A percentile compares a stretch with the other conserved stretches of the same genome.
phyloP scores from a whole-genome alignment of 2,113 vertebrate genomes.

The Macquaria australasica region DNA sequence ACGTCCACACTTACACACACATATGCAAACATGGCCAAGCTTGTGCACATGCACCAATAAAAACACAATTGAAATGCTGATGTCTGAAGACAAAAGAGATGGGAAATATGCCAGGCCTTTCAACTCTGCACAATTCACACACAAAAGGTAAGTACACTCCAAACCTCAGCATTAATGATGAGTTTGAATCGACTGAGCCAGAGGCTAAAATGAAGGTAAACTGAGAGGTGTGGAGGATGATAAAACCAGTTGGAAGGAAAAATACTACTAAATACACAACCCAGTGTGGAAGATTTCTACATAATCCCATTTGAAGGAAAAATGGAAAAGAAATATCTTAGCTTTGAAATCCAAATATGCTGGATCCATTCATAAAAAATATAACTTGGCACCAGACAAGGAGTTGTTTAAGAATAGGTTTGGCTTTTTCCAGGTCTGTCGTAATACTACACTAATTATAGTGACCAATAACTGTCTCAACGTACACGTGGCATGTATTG shows the following conservation, averaged over 20 bases:
- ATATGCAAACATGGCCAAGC: not conserved
- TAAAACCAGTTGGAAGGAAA: too few species aligned
- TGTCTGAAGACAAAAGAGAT: conserved; percentile 30
- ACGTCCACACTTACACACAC: not conserved
- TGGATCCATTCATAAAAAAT: not conserved
- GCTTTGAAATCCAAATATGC: not conserved
- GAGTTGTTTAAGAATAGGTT: too few species aligned
- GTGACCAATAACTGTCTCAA: not conserved
- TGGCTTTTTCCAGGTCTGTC: too few species aligned
- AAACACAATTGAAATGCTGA: conserved; percentile 33
- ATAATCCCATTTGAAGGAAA: not conserved
- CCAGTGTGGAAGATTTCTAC: not conserved
- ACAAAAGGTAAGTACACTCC: conserved; percentile 5
- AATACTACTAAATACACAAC: too few species aligned
- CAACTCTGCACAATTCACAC: conserved; percentile 26
- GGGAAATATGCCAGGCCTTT: conserved; percentile 28
- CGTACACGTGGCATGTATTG: too few species aligned
- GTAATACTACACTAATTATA: not conserved
- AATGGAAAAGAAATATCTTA: too few species aligned
- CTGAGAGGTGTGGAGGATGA: too few species aligned
- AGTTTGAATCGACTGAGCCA: too few species aligned
- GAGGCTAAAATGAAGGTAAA: too few species aligned
- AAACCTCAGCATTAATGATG: conserved; percentile 1
- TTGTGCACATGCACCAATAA: not conserved
- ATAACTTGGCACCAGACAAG: not conserved